A percentile compares a stretch with the other conserved stretches of the same genome.
Conservation (phyloP, 2,888 invertebrate species). For the Lasius platythorax region DNA sequence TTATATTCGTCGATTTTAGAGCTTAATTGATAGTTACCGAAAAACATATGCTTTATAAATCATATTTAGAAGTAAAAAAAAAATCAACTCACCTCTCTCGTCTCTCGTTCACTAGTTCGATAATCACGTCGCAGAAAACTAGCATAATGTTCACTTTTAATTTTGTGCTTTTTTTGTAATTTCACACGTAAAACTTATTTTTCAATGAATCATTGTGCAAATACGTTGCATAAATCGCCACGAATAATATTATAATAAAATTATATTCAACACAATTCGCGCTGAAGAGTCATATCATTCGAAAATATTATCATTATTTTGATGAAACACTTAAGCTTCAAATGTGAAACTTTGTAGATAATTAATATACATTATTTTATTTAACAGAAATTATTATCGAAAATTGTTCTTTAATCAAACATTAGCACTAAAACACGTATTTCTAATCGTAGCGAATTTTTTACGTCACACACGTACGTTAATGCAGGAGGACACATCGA, state of each 20-base stretch:
- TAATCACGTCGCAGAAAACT: slow-evolving; percentile 74
- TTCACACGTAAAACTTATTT: not conserved
- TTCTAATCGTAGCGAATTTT: not conserved
- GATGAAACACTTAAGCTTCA: not conserved
- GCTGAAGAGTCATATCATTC: not conserved
- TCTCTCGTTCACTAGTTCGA: slow-evolving; percentile 70
- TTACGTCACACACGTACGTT: not conserved
- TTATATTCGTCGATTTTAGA: not conserved
- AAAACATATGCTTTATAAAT: not conserved
- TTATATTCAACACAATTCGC: not conserved
- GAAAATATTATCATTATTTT: not conserved
- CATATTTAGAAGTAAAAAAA: not conserved
- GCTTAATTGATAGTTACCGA: not conserved
- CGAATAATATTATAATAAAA: not conserved
- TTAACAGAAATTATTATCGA: not conserved
- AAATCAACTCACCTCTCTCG: slow-evolving; percentile 70
- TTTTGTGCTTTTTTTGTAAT: not conserved
- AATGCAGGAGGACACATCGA: not conserved
- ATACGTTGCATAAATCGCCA: not conserved
- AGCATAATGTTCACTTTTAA: slow-evolving; percentile 57
- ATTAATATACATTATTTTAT: not conserved
- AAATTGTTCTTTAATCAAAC: not conserved
- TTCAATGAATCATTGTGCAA: not conserved
- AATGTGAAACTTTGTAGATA: not conserved
- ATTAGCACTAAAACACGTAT: not conserved